These are phyloP conservation scores for Apamea crenata DNA, from an alignment of 2,888 invertebrate genomes.

Conservation along the genomic window DNA sequence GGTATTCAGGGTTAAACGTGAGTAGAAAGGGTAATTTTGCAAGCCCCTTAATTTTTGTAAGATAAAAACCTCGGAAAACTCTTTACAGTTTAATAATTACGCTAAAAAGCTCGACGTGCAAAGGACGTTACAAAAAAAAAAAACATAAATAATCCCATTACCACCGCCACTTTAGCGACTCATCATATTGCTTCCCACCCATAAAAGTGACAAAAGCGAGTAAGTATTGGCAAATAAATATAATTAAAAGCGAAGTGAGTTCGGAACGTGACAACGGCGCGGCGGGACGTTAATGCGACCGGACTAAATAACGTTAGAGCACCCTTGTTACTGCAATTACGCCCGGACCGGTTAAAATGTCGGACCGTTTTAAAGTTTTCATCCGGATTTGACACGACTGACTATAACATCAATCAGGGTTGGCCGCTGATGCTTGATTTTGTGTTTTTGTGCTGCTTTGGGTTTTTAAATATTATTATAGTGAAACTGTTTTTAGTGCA, in stretches of 20 bases:
- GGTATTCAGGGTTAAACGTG: no score
- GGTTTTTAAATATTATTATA: neutral
- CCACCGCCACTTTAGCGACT: conserved; percentile 29
- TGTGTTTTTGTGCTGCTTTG: conserved; percentile 38
- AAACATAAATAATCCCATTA: conserved; percentile 24
- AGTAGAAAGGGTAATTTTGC: neutral
- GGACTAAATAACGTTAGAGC: conserved; percentile 88
- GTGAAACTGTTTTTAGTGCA: neutral
- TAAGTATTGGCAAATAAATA: conserved; percentile 83
- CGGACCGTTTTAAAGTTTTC: conserved; percentile 82
- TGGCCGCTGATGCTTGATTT: conserved; percentile 71
- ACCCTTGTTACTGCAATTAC: conserved; percentile 89
- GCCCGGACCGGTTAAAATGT: conserved; percentile 79
- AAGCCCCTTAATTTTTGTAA: neutral
- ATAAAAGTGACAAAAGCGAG: conserved; percentile 73
- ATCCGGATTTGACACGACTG: conserved; percentile 79
- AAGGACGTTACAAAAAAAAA: neutral
- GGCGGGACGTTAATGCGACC: conserved; percentile 84
- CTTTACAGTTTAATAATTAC: neutral
- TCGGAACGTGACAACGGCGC: conserved; percentile 80
- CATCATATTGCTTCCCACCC: conserved; percentile 58
- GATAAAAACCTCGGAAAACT: neutral
- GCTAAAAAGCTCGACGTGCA: neutral
- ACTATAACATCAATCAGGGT: conserved; percentile 83
- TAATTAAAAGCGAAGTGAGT: conserved; percentile 83